Base-by-base conservation (phyloP, 1,140 invertebrate species). In the Aphelinus atriplicis region DNA sequence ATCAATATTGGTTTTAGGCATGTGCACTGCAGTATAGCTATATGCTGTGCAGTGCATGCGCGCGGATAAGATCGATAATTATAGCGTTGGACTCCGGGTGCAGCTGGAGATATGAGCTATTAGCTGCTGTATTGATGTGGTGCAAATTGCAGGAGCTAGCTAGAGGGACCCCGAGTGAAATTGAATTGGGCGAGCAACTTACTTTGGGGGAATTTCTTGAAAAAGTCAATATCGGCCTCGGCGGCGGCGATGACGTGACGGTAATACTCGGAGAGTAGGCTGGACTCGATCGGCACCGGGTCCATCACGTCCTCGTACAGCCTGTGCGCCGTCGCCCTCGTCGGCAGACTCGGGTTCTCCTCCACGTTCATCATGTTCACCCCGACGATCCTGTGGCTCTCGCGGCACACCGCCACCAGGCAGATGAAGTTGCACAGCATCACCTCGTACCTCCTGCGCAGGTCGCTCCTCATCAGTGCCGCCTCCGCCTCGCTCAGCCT, bases 181-280 rank as follows among this genome's bases (percentile, higher is more conserved):
- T 26, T 26, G 63, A 70, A 78, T 42, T 61, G 26, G 0, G 42
- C 7, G 57, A 76, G 76, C 1, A 77, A 7, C 9, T 71, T 47
- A 1, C 57, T 56, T 50, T 71, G 64, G 42, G 75, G 64, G 58
- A 72, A 66, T 1, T 76, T 64, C 26, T 73, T 26, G 26, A 26
- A 26, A 26, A 26, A 26, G 26, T 26, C 26, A 26, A 26, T 26
- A 0, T 26, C 26, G 26, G 26, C 26, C 26, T 26, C 26, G 26
- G 26, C 26, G 26, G 26, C 26, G 26, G 26, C 66, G 48, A 60
- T 62, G 42, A 79, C 63, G 65, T 76, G 77, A 5, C 73, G 55
- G 56, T 71, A 71, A 60, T 79, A 79, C 2, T 74, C 64, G 51
- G 66, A 61, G 3, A 78, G 55, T 6, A 79, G 26, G 9, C 50